Evolutionary conservation across 1,140 invertebrate species (phyloP), one percentile per base, ranked within the genome.

Genomic region (Temnothorax curvispinosus): DNA sequence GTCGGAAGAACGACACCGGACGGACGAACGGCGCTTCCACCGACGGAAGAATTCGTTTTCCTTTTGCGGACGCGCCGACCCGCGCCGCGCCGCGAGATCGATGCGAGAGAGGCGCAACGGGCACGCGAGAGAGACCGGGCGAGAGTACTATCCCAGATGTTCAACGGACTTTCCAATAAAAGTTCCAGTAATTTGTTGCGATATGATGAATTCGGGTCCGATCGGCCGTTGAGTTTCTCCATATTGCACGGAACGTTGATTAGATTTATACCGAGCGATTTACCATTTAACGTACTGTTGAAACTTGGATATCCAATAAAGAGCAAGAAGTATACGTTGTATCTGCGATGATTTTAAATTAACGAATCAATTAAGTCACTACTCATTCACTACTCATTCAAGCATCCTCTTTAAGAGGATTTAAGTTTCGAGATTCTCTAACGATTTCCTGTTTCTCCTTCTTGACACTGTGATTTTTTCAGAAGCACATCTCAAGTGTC

Each of bases 21-120:
- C 56, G 18, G 50, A 4, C 11, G 13, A 7, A n/a, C 41, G 56
- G 32, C 71, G 54, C 58, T 74, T 62, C 41, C 54, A 60, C 41
- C 32, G 44, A 13, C 74, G 62, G 38, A 86, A 86, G 76, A 80
- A 58, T 86, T 81, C 62, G 75, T 86, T 86, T 81, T 86, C 62
- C 84, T 86, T 86, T 86, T 86, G 60, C 11, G 47, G 74, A 47
- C 41, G 50, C 76, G 52, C 32, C 75, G 75, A 78, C 32, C 64
- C 35, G 7, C 41, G 27, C 8, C 8, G 62, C 77, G 64, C 8
- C 8, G 62, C 77, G 64, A 81, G 77, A 81, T 81, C 35, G 50
- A 27, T 41, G 21, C 38, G 67, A 56, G 65, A 58, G 27, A 56
- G 18, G 15, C 35, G 44, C 38, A 35, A 67, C 32, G 13, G 38